These are phyloP conservation scores for Fissipunctia ypsillon DNA, from an alignment of 2,888 invertebrate species.

Conservation along the genomic window DNA sequence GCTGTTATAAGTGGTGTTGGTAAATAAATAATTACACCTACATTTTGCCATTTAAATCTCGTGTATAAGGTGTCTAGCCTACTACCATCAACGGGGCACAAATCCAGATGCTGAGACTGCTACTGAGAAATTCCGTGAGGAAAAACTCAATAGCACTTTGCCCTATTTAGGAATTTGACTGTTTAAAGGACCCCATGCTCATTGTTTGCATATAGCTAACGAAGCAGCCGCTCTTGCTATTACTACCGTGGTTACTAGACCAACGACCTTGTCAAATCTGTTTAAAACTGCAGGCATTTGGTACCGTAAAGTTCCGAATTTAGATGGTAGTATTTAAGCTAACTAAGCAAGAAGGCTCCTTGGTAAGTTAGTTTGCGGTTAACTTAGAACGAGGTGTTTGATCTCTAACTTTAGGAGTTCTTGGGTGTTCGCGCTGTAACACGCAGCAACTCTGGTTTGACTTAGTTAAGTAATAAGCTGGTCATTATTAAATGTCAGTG, in stretches of 20 bases:
- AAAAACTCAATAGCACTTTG: no score
- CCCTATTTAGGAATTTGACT: no score
- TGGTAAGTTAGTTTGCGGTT: slow-evolving; percentile 9
- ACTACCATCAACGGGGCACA: no score
- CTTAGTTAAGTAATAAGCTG: slow-evolving; percentile 1
- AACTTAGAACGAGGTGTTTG: slow-evolving; percentile 12
- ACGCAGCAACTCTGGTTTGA: not conserved
- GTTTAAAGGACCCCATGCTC: not conserved
- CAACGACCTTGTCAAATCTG: not conserved
- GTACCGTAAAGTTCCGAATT: not conserved
- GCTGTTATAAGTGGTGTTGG: no score
- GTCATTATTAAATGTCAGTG: not conserved
- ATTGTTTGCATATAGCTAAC: no score
- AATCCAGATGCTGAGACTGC: no score
- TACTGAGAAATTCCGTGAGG: no score
- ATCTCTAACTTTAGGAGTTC: slow-evolving; percentile 20
- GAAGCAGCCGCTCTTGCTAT: not conserved
- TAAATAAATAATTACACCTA: no score
- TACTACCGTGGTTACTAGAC: not conserved
- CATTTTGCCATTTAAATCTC: no score
- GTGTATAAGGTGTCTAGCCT: no score
- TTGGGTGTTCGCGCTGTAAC: not conserved
- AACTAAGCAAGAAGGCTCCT: slow-evolving; percentile 11
- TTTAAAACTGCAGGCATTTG: slow-evolving; percentile 3
- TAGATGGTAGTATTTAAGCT: slow-evolving; percentile 12